Percentiles rank a stretch among this genome's conserved stretches.
Conservation (phyloP, 2,888 invertebrate genomes). For the Epinotia nisella region DNA sequence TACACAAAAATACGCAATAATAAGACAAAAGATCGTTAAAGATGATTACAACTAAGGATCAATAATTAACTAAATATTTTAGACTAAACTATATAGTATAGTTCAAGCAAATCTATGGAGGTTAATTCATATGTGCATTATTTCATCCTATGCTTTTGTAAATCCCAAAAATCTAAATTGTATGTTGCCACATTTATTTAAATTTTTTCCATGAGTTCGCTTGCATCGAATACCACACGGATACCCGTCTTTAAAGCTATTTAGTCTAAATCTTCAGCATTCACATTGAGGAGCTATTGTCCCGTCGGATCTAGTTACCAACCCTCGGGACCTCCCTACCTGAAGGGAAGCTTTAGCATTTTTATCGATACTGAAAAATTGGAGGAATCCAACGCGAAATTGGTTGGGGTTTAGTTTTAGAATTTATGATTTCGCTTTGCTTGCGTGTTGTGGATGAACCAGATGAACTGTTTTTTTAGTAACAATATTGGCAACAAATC, state of each 20-base stretch:
- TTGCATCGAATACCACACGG: neutral
- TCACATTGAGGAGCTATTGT: slow-evolving; percentile 28
- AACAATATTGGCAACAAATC: neutral
- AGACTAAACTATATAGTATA: too few relatives aligned
- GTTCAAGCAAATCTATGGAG: too few relatives aligned
- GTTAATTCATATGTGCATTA: too few relatives aligned
- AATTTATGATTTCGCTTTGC: slow-evolving; percentile 19
- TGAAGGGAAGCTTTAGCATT: slow-evolving; percentile 74
- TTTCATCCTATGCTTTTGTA: too few relatives aligned
- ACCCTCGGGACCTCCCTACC: slow-evolving; percentile 62
- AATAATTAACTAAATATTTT: too few relatives aligned
- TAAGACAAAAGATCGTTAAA: too few relatives aligned
- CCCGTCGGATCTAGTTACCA: slow-evolving; percentile 24
- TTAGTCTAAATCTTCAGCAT: slow-evolving; percentile 29
- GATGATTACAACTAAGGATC: too few relatives aligned
- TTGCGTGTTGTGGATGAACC: neutral
- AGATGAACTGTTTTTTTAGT: neutral
- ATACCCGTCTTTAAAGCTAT: slow-evolving; percentile 12
- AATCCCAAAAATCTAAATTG: too few relatives aligned
- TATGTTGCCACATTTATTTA: neutral
- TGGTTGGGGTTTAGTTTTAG: slow-evolving; percentile 53
- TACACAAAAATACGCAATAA: too few relatives aligned
- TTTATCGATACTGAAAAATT: slow-evolving; percentile 75
- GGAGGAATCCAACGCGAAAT: slow-evolving; percentile 56
- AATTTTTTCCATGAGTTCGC: neutral